Conservation (phyloP, 1,140 invertebrate species). For the Pachyrhynchus sulphureomaculatus region DNA sequence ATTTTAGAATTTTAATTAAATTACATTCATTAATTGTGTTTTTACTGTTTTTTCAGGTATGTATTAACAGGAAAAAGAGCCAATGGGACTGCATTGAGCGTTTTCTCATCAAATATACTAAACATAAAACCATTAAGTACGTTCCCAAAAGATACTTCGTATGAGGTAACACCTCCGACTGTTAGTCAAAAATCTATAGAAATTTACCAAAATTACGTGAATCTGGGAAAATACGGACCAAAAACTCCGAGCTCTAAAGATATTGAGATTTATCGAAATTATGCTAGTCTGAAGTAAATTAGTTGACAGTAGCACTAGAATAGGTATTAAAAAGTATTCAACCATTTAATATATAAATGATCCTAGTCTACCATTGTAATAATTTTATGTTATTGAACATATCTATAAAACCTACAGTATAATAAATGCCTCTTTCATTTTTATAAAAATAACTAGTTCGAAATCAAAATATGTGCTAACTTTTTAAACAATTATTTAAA, state of each 20-base stretch:
- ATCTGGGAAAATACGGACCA: constrained; percentile 39
- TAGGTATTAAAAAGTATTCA: no score
- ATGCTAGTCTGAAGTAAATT: constrained; percentile 40
- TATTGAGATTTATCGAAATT: constrained; percentile 45
- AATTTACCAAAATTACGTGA: constrained; percentile 48
- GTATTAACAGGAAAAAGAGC: constrained; percentile 59
- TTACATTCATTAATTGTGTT: no score
- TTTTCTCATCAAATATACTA: constrained; percentile 36
- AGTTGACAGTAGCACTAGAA: no score
- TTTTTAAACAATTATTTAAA: no score
- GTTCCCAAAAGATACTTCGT: constrained; percentile 54
- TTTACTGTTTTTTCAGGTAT: constrained; percentile 55
- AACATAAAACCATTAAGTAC: constrained; percentile 31
- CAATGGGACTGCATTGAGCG: constrained; percentile 57
- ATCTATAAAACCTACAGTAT: no score
- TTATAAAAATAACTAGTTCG: no score
- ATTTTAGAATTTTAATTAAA: no score
- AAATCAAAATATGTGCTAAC: no score
- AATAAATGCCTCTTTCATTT: no score
- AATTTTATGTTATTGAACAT: no score
- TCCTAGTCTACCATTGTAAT: no score
- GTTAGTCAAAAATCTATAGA: constrained; percentile 46
- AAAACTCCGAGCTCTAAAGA: constrained; percentile 36
- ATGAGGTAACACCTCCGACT: constrained; percentile 56
- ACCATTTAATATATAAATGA: no score